These are phyloP conservation scores for Strigamia crassipes DNA, from an alignment of 2,888 invertebrate species.

Conservation along the genomic window DNA sequence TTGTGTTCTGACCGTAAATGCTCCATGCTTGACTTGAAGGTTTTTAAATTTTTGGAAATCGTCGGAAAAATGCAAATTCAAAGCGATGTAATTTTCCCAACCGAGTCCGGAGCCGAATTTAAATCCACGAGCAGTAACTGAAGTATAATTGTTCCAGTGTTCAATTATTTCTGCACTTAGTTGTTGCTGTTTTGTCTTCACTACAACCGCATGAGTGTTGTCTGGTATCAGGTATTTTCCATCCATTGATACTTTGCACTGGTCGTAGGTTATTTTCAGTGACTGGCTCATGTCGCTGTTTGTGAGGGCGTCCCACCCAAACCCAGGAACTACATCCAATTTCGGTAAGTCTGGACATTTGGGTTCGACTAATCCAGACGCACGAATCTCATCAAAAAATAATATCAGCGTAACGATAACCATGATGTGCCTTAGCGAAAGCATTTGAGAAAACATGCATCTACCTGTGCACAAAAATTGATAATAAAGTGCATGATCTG, in stretches of 20 bases:
- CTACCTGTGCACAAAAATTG: neutral
- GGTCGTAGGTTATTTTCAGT: neutral
- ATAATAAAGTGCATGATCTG: too few relatives aligned
- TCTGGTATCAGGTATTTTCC: slow-evolving; percentile 27
- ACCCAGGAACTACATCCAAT: neutral
- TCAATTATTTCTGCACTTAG: slow-evolving; percentile 9
- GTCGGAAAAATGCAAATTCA: neutral
- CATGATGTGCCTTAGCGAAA: neutral
- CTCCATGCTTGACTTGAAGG: neutral
- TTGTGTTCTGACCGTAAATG: neutral
- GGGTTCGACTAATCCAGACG: neutral
- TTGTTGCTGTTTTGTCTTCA: neutral
- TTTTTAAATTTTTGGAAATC: neutral
- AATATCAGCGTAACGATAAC: neutral
- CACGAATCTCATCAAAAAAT: neutral
- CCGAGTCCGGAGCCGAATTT: neutral
- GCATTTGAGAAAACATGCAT: neutral
- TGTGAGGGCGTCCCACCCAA: slow-evolving; percentile 12
- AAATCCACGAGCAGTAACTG: neutral
- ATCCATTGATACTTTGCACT: slow-evolving; percentile 3
- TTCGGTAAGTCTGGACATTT: neutral
- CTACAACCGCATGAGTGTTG: neutral
- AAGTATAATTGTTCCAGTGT: neutral
- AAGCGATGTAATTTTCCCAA: neutral
- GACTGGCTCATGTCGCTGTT: slow-evolving; percentile 1